phyloP scores from a whole-genome alignment of 2,888 invertebrate genomes.

The Polymixis flavicincta region DNA sequence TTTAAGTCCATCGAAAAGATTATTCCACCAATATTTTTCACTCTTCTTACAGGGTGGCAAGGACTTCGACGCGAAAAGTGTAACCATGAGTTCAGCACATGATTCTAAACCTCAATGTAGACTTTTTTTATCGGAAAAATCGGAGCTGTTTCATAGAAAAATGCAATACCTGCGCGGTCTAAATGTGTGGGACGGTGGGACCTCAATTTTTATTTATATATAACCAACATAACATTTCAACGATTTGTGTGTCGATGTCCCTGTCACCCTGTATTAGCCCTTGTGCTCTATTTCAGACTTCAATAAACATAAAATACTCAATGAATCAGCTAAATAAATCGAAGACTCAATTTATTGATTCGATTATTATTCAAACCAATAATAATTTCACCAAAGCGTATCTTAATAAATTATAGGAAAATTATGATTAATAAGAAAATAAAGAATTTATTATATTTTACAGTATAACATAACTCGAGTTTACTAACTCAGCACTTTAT shows the following conservation, averaged over 20 bases:
- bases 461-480: conserved; percentile 19
- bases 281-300: neutral
- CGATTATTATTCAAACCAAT: conserved; percentile 53
- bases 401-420: conserved; percentile 66
- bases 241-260: too few relatives aligned
- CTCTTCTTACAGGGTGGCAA: too few relatives aligned
- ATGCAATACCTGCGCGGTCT: too few relatives aligned
- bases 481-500: conserved; percentile 45
- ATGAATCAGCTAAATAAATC: conserved; percentile 37
- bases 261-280: neutral
- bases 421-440: conserved; percentile 55
- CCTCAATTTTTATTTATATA: too few relatives aligned
- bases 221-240: too few relatives aligned
- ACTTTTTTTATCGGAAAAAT: too few relatives aligned
- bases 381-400: conserved; percentile 54
- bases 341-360: conserved; percentile 53
- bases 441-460: conserved; percentile 40
- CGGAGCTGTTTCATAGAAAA: too few relatives aligned
- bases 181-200: too few relatives aligned
- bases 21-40: neutral
- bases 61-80: too few relatives aligned
- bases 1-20: conserved; percentile 15
- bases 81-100: too few relatives aligned
- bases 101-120: too few relatives aligned
- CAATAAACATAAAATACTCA: conserved; percentile 9